Conservation (phyloP, 2,888 invertebrate genomes). For the Agrilus mali region DNA sequence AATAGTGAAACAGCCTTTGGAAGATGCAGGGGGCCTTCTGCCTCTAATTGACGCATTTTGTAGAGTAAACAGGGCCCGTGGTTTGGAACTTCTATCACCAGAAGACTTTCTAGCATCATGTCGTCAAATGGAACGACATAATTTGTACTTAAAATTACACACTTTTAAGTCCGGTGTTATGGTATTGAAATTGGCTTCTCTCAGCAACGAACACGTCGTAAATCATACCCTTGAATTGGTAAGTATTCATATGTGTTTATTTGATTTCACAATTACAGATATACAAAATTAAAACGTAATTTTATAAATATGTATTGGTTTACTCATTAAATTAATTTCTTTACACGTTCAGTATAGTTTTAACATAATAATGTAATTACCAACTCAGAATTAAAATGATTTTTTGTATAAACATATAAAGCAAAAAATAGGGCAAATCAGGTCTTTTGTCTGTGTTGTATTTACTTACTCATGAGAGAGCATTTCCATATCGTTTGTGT, state of each 20-base stretch:
- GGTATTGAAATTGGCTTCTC: constrained; percentile 74
- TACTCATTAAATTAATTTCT: no score
- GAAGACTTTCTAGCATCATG: constrained; percentile 94
- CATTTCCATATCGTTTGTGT: no score
- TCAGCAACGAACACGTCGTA: constrained; percentile 59
- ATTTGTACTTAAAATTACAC: constrained; percentile 62
- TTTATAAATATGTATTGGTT: no score
- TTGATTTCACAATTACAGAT: no score
- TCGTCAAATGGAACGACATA: constrained; percentile 47
- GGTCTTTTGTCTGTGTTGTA: no score
- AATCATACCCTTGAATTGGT: constrained; percentile 53
- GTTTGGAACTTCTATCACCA: constrained; percentile 89
- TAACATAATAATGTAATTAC: no score
- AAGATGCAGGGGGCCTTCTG: constrained; percentile 93
- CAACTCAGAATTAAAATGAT: no score
- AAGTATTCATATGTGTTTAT: constrained; percentile 12
- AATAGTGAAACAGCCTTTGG: constrained; percentile 68
- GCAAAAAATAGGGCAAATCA: no score
- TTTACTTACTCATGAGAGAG: no score
- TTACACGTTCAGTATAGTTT: no score
- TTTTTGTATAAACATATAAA: no score
- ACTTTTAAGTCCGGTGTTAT: constrained; percentile 92
- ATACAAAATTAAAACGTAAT: no score
- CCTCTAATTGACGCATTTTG: constrained; percentile 94
- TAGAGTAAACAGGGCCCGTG: constrained; percentile 90